Conservation (phyloP, 2,888 invertebrate species). For the Tillus elongatus region DNA sequence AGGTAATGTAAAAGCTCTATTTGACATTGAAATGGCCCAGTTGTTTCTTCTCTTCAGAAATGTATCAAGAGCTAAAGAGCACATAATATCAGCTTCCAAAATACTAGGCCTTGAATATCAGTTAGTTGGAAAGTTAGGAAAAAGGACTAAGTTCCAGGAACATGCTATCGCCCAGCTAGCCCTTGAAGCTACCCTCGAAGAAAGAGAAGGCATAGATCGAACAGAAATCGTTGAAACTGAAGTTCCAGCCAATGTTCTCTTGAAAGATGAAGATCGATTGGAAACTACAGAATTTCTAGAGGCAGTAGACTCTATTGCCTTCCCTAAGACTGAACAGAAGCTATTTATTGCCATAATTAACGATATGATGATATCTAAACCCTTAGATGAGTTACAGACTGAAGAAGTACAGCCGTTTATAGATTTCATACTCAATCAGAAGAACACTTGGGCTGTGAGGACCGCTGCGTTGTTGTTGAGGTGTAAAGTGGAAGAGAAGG, state of each 20-base stretch:
- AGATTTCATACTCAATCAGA: slow-evolving; percentile 54
- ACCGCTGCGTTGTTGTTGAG: slow-evolving; percentile 65
- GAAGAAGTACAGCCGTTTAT: slow-evolving; percentile 81
- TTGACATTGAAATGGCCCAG: slow-evolving; percentile 52
- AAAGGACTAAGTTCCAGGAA: slow-evolving; percentile 82
- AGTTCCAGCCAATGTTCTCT: slow-evolving; percentile 56
- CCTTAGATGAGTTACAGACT: slow-evolving; percentile 66
- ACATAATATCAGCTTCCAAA: slow-evolving; percentile 54
- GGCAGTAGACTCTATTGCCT: slow-evolving; percentile 39
- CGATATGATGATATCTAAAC: slow-evolving; percentile 63
- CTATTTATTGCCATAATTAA: slow-evolving; percentile 67
- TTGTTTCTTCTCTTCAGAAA: slow-evolving; percentile 67
- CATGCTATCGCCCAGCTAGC: slow-evolving; percentile 75
- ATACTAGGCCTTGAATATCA: slow-evolving; percentile 58
- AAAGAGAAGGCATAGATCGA: slow-evolving; percentile 39
- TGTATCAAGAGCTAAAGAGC: slow-evolving; percentile 58
- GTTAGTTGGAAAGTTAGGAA: slow-evolving; percentile 72
- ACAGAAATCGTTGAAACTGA: slow-evolving; percentile 47
- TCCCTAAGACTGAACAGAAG: slow-evolving; percentile 70
- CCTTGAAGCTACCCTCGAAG: slow-evolving; percentile 52
- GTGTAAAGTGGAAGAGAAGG: slow-evolving; percentile 65
- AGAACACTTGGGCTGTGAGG: slow-evolving; percentile 68
- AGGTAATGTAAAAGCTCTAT: slow-evolving; percentile 37
- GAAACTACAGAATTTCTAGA: slow-evolving; percentile 67
- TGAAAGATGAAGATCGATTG: slow-evolving; percentile 81